These are phyloP conservation scores for Colius striatus DNA, from an alignment of 2,113 vertebrate genomes.

Conservation along the genomic window DNA sequence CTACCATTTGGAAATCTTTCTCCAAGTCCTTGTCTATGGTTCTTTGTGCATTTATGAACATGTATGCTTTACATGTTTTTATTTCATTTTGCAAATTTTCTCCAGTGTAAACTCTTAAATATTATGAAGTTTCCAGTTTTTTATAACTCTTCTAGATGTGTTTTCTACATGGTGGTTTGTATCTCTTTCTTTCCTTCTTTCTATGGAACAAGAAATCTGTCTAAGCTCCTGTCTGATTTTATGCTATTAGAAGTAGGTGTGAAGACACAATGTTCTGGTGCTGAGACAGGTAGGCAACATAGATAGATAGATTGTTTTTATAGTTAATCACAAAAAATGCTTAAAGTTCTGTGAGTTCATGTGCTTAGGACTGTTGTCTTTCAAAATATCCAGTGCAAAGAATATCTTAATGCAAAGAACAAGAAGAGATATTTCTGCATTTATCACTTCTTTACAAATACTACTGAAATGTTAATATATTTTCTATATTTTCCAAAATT, in stretches of 20 bases:
- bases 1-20: neutral
- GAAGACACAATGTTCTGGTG: neutral
- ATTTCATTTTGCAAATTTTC: neutral
- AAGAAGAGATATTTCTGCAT: neutral
- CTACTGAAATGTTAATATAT: neutral
- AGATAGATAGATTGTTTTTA: neutral
- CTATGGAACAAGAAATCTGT: neutral
- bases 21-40: neutral
- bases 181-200: neutral
- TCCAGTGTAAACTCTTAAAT: neutral
- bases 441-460: neutral
- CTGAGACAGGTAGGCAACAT: neutral
- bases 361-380: neutral
- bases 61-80: neutral
- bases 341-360: neutral
- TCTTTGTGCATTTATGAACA: neutral
- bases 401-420: neutral
- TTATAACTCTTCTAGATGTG: neutral
- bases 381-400: neutral
- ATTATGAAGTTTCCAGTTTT: neutral
- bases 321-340: neutral
- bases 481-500: neutral
- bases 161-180: neutral
- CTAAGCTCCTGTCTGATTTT: neutral
- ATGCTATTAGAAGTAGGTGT: neutral